Percentiles rank a stretch among this genome's conserved stretches.
Conservation (phyloP, 1,140 invertebrate species). For the Pseudomyrmex flavicornis region DNA sequence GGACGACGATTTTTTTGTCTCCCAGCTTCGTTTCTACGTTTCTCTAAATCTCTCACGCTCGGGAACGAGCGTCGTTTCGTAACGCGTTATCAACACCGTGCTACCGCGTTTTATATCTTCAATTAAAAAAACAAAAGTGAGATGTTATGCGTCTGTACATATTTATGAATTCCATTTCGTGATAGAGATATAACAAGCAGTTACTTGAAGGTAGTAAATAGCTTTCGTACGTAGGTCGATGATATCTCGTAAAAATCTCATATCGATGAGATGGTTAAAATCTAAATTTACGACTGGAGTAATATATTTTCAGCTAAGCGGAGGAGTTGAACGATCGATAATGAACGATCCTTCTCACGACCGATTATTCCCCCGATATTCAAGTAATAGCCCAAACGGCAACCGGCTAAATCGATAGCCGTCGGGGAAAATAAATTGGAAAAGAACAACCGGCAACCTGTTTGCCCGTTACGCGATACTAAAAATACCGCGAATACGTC, state of each 20-base stretch:
- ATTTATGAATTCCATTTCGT: no score
- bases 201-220: no score
- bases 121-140: no score
- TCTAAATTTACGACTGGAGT: no score
- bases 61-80: conserved; percentile 12
- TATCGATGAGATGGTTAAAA: no score
- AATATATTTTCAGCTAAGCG: background rate
- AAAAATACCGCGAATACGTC: conserved; percentile 25
- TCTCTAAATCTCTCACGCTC: conserved; percentile 33
- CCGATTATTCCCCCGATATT: background rate
- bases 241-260: no score
- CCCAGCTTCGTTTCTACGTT: background rate
- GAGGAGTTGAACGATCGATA: background rate
- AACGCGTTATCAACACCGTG: conserved; percentile 11
- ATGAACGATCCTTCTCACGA: background rate
- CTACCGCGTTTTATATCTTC: no score
- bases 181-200: no score
- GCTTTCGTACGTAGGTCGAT: no score
- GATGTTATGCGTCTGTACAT: no score
- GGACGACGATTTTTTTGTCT: conserved; percentile 24
- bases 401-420: background rate
- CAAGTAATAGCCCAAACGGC: conserved; percentile 3
- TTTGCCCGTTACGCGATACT: background rate
- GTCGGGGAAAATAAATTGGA: conserved; percentile 5
- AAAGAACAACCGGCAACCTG: conserved; percentile 7